These are phyloP conservation scores for Lates japonicus DNA, from an alignment of 2,797 vertebrate genomes.

Conservation along the genomic window DNA sequence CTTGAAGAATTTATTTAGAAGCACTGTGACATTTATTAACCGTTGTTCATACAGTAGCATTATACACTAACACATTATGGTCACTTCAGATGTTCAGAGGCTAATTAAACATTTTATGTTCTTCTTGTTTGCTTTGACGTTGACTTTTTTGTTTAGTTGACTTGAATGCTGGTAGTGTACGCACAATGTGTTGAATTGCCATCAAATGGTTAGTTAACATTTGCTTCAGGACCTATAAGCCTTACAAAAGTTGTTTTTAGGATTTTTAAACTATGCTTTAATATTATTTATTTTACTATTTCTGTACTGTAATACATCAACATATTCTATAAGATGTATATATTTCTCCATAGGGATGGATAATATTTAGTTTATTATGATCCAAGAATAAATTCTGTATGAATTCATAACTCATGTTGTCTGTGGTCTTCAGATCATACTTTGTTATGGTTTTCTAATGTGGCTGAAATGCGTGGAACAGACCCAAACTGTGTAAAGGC, in stretches of 20 bases:
- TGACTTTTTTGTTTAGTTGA: conserved; percentile 42
- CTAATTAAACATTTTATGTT: conserved; percentile 5
- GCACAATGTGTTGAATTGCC: conserved; percentile 49
- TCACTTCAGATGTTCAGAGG: conserved; percentile 9
- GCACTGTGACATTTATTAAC: conserved; percentile 25
- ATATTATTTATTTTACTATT: conserved; percentile 61
- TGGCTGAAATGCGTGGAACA: conserved; percentile 35
- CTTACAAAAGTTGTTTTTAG: conserved; percentile 55
- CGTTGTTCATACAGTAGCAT: neutral
- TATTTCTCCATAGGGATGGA: conserved; percentile 65
- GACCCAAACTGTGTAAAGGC: conserved; percentile 14
- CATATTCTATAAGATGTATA: conserved; percentile 57
- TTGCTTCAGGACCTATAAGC: conserved; percentile 62
- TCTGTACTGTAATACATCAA: conserved; percentile 60
- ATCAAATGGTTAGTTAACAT: conserved; percentile 30
- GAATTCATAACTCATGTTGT: conserved; percentile 35
- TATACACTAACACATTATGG: neutral
- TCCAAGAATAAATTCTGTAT: conserved; percentile 72
- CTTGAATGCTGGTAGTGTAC: conserved; percentile 40
- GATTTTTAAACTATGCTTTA: conserved; percentile 62
- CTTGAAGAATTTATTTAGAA: conserved; percentile 2
- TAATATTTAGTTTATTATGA: conserved; percentile 64
- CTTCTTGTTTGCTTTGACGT: conserved; percentile 42
- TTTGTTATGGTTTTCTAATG: neutral
- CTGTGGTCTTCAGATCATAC: neutral